Evolutionary conservation across 2,797 vertebrate genomes (phyloP).

Genomic region (Sebastes matsubarae): DNA sequence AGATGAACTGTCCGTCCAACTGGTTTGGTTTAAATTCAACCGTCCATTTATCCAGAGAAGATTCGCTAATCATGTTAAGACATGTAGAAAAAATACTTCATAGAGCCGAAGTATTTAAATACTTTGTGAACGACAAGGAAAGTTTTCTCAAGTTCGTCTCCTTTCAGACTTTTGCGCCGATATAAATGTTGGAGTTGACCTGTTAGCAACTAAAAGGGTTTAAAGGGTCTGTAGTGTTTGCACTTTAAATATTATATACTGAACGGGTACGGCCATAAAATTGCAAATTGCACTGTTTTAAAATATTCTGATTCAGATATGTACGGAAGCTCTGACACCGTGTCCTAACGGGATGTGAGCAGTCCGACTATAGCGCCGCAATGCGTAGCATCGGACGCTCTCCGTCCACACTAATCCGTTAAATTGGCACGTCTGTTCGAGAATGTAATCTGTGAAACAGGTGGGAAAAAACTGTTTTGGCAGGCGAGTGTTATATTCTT

Average conservation of each 20-base stretch:
- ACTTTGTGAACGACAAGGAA: background rate
- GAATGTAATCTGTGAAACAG: too few species aligned
- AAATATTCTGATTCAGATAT: background rate
- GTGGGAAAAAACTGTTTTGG: background rate
- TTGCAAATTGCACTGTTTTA: constrained; percentile 33
- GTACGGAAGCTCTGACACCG: background rate
- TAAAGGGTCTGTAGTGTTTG: background rate
- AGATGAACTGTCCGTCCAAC: constrained; percentile 1
- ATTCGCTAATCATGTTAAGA: background rate
- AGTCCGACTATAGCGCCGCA: too few species aligned
- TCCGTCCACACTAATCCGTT: too few species aligned
- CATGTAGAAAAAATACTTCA: background rate
- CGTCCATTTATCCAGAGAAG: background rate
- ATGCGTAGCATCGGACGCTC: too few species aligned
- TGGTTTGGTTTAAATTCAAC: background rate
- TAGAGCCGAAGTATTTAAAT: background rate
- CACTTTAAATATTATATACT: constrained; percentile 9
- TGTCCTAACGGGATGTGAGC: too few species aligned
- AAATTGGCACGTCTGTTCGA: background rate
- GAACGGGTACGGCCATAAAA: background rate
- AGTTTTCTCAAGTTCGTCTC: background rate
- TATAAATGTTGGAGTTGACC: background rate
- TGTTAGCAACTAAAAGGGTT: background rate
- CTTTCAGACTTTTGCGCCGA: background rate
- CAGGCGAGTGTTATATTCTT: background rate